Evolutionary conservation across 23 tunicate genomes (phyloP).

Genomic region (Phallusia fumigata): DNA sequence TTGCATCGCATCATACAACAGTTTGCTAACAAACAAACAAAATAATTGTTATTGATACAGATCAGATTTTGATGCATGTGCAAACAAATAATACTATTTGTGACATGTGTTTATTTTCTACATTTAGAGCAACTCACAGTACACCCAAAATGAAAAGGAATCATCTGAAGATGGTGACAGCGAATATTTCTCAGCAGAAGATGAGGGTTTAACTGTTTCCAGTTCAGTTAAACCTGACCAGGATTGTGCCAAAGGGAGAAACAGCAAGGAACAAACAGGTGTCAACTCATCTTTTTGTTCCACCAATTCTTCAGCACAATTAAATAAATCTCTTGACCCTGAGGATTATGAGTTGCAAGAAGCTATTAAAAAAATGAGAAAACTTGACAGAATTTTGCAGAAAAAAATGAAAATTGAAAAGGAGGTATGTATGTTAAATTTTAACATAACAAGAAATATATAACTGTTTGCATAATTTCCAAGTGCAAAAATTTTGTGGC

Average conservation of each 20-base stretch:
- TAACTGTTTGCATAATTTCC: too few relatives aligned
- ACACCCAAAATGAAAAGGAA: background rate
- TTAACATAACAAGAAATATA: background rate
- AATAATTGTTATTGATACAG: too few relatives aligned
- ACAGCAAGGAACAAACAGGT: background rate
- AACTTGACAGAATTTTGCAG: constrained; percentile 60
- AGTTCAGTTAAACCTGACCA: background rate
- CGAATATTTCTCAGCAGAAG: constrained; percentile 2
- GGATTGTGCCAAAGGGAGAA: background rate
- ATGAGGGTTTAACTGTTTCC: background rate
- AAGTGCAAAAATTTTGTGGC: too few relatives aligned
- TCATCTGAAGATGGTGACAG: constrained; percentile 8
- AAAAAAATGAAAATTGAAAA: constrained; percentile 53
- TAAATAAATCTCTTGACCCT: background rate
- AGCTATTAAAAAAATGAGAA: constrained; percentile 63
- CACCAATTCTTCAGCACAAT: background rate
- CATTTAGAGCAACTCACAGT: background rate
- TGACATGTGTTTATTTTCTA: too few relatives aligned
- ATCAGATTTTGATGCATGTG: too few relatives aligned
- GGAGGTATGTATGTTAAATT: constrained; percentile 36
- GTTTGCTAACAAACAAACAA: too few relatives aligned
- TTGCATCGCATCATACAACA: too few relatives aligned
- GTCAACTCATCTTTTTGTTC: background rate
- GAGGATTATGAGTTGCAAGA: constrained; percentile 30
- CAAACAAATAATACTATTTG: too few relatives aligned